A percentile compares a stretch with the other conserved stretches of the same genome.
phyloP scores from a whole-genome alignment of 2,113 vertebrate genomes.

The Dermatemys mawii region DNA sequence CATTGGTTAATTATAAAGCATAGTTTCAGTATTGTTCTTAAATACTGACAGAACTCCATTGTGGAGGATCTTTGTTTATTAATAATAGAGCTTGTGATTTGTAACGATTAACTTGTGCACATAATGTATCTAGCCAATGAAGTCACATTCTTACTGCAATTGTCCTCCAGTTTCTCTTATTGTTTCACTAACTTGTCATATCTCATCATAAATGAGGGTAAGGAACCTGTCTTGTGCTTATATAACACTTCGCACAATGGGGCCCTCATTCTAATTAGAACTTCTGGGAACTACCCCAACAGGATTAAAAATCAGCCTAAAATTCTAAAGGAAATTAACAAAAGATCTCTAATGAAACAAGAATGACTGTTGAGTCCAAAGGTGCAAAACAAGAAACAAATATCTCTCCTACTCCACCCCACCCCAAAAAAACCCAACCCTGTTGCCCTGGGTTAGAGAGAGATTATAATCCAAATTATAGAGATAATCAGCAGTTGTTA shows the following conservation, averaged over 20 bases:
- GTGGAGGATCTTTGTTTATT: background rate
- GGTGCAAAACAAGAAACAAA: background rate
- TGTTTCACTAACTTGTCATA: conserved; percentile 10
- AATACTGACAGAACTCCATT: background rate
- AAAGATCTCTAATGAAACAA: background rate
- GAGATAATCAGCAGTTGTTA: background rate
- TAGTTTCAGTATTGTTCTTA: background rate
- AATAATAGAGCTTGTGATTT: background rate
- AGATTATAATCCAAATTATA: background rate
- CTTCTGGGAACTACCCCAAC: conserved; percentile 3
- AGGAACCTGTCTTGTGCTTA: background rate
- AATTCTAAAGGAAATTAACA: background rate
- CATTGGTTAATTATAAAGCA: background rate
- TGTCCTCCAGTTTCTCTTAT: conserved; percentile 27
- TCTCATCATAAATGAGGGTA: conserved; percentile 25
- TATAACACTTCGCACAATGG: background rate
- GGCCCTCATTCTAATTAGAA: background rate
- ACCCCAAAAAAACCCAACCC: background rate
- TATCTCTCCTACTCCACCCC: too few species aligned
- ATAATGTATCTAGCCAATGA: background rate
- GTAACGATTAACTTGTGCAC: background rate
- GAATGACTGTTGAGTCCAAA: background rate
- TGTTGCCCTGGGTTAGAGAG: background rate
- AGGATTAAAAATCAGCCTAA: background rate
- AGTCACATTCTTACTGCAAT: conserved; percentile 37